These are phyloP conservation scores for Saccostrea cuccullata DNA, from an alignment of 1,140 invertebrate genomes.

Conservation along the genomic window DNA sequence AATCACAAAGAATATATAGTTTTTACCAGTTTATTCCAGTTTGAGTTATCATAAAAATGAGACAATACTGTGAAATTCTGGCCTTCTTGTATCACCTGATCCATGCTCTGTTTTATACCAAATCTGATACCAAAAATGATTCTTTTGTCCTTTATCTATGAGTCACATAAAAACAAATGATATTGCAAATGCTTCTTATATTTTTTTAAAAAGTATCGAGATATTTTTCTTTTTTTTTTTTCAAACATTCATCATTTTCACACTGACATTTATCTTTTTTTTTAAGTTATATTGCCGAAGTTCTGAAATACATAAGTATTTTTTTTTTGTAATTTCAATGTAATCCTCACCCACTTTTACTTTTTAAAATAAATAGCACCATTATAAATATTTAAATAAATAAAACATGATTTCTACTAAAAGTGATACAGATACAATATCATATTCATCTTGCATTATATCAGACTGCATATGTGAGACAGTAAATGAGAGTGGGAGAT, in stretches of 20 bases:
- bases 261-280: not conserved
- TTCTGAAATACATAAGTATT: too few species aligned
- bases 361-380: slow-evolving; percentile 14
- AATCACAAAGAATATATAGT: not conserved
- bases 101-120: not conserved
- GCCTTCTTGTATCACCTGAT: not conserved
- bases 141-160: not conserved
- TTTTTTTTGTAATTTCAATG: not conserved
- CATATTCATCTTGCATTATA: not conserved
- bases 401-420: slow-evolving; percentile 24
- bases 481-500: not conserved
- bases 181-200: not conserved
- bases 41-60: slow-evolving; percentile 6
- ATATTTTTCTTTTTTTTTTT: not conserved
- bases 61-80: slow-evolving; percentile 23
- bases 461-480: not conserved
- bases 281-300: not conserved
- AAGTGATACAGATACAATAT: not conserved
- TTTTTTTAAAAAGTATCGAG: not conserved
- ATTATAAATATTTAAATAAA: slow-evolving; percentile 29
- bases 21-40: not conserved
- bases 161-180: not conserved
- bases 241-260: not conserved
- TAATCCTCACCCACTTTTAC: not conserved
- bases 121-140: not conserved